Evolutionary conservation across 2,888 invertebrate species (phyloP), one percentile per base, ranked within the genome.

Genomic region (Eugnorisma glareosa): DNA sequence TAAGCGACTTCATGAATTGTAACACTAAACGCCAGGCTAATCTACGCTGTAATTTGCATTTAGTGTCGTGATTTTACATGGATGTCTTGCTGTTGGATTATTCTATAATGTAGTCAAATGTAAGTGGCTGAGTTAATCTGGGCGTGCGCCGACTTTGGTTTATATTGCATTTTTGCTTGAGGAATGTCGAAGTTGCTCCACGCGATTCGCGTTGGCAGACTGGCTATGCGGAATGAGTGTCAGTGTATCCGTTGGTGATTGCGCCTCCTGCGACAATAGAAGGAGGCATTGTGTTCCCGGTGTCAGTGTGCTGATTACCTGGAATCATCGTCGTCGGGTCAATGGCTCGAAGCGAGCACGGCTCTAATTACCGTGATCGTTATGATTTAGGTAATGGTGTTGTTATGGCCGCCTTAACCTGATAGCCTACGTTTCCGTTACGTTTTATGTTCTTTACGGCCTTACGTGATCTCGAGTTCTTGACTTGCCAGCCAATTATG

Each of bases 301-400:
- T 88, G 90, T 92, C 89, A 82, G 82, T 73, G 86, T 83, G 79
- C 73, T 68, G 75, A 86, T 85, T 92, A 90, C 91, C 81, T 79
- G 79, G 89, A 90, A 90, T 77, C 72, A 69, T 68, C 77, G 81
- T 74, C 67, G 75, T 67, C 81, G 64, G 90, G 89, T 89, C 86
- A 89, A 88, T 85, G 88, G 84, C 88, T 87, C 74, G 73, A 77
- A 82, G 70, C 67, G 61, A 59, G 61, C 73, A 40, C 72, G 79
- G 78, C 87, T 90, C 90, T 92, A 90, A 91, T 92, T 91, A 89
- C 91, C 75, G 79, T 79, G 85, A 83, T 89, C 92, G 89, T 92
- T 91, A 93, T 90, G 91, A 90, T 91, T 91, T 92, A 90, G 91
- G 87, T 90, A 89, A 92, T 89, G 89, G 77, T 77, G 84, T 76